Conservation (phyloP, 2,797 vertebrate species). For the Aselliscus stoliczkanus region DNA sequence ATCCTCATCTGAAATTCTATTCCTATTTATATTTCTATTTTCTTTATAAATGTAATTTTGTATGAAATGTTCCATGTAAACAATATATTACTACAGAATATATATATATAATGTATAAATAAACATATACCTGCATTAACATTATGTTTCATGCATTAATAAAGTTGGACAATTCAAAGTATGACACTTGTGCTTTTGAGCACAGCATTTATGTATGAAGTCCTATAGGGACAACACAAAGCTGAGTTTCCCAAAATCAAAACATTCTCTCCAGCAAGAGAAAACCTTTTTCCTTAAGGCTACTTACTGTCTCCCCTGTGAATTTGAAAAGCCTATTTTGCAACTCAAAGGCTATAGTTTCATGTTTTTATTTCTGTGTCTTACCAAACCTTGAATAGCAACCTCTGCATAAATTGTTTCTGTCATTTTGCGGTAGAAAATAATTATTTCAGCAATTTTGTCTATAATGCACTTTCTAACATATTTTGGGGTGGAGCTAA, state of each 20-base stretch:
- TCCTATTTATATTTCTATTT: neutral
- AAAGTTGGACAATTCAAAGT: neutral
- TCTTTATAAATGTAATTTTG: neutral
- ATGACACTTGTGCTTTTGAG: neutral
- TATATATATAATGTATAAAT: neutral
- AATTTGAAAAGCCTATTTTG: conserved; percentile 32
- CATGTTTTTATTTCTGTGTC: neutral
- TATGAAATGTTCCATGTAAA: neutral
- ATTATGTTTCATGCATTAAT: neutral
- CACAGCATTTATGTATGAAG: neutral
- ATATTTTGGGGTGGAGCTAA: neutral
- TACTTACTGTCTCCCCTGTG: neutral
- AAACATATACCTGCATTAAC: neutral
- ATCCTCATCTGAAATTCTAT: neutral
- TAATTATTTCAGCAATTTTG: neutral
- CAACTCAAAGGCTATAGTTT: neutral
- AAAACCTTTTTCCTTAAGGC: neutral
- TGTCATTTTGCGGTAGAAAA: neutral
- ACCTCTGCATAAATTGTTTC: neutral
- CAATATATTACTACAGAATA: neutral
- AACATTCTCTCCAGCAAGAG: neutral
- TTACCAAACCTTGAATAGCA: neutral
- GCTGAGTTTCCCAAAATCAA: neutral
- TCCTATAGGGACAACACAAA: neutral
- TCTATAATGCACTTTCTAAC: neutral